These are phyloP conservation scores for Caenorhabditis uteleia DNA, from an alignment of 2,888 invertebrate species.

Conservation along the genomic window DNA sequence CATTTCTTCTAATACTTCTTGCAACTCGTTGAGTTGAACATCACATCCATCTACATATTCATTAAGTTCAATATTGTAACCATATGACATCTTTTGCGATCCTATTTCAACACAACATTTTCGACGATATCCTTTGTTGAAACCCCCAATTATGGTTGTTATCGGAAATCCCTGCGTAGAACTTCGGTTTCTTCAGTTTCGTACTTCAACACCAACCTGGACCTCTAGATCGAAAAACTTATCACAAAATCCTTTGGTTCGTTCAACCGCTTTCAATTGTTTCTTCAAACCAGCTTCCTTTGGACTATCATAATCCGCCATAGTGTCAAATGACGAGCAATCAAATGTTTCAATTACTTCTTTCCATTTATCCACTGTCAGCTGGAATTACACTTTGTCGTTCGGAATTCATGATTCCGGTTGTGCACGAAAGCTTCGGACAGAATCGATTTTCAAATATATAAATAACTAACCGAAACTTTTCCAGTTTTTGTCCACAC, in stretches of 20 bases:
- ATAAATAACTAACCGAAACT: constrained; percentile 28
- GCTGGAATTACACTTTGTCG: constrained; percentile 4
- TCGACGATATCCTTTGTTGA: constrained; percentile 38
- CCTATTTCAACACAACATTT: constrained; percentile 51
- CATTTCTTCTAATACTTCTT: constrained; percentile 40
- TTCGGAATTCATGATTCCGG: background rate
- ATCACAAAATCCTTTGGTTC: constrained; percentile 42
- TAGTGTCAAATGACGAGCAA: constrained; percentile 43
- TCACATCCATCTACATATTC: constrained; percentile 38
- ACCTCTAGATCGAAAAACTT: constrained; percentile 35
- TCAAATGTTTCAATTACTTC: constrained; percentile 35
- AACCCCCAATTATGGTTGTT: constrained; percentile 49
- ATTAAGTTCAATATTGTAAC: constrained; percentile 45
- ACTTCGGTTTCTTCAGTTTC: background rate
- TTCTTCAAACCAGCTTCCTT: constrained; percentile 43
- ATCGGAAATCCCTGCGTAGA: constrained; percentile 23
- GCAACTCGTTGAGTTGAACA: constrained; percentile 39
- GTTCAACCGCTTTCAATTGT: constrained; percentile 47
- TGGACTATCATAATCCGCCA: constrained; percentile 54
- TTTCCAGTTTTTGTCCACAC: constrained; percentile 58
- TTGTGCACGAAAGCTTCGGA: too few relatives aligned
- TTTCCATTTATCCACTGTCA: constrained; percentile 27
- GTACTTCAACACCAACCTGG: constrained; percentile 5
- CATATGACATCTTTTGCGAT: constrained; percentile 17
- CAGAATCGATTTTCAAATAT: background rate